phyloP scores from a whole-genome alignment of 2,888 invertebrate species.

The Leptopilina drosophilae region DNA sequence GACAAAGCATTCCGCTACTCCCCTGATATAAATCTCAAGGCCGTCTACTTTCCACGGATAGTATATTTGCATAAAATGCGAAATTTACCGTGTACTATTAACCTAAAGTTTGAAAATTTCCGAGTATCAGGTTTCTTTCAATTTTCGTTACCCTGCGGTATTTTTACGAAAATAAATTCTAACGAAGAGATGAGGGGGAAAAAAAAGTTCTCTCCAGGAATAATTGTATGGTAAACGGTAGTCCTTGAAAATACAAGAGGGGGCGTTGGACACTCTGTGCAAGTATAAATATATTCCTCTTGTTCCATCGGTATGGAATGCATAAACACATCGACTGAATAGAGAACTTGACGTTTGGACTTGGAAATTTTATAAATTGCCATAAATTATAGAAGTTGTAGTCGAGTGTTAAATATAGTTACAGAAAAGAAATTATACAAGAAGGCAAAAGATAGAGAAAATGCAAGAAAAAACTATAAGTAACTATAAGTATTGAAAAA shows the following conservation, averaged over 20 bases:
- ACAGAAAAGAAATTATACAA: no score
- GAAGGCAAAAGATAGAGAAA: no score
- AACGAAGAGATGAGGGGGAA: no score
- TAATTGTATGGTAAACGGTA: constrained; percentile 42
- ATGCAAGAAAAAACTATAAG: no score
- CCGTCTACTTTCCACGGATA: constrained; percentile 43
- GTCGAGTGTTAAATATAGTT: no score
- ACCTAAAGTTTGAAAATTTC: background rate
- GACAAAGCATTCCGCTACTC: constrained; percentile 3
- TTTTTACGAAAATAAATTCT: background rate
- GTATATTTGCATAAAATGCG: constrained; percentile 22
- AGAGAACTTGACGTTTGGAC: no score
- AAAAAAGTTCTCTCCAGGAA: background rate
- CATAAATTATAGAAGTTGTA: no score
- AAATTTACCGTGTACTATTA: constrained; percentile 11
- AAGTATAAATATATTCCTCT: constrained; percentile 52
- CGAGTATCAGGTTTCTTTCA: background rate
- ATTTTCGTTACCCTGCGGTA: background rate
- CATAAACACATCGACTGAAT: constrained; percentile 24
- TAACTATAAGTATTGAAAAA: no score
- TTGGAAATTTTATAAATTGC: no score
- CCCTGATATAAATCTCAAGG: constrained; percentile 39
- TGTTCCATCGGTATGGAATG: constrained; percentile 52
- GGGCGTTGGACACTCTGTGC: constrained; percentile 52
- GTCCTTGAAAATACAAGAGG: constrained; percentile 51